These are phyloP conservation scores for Crypturellus undulatus DNA, from an alignment of 2,113 vertebrate genomes.

Conservation along the genomic window DNA sequence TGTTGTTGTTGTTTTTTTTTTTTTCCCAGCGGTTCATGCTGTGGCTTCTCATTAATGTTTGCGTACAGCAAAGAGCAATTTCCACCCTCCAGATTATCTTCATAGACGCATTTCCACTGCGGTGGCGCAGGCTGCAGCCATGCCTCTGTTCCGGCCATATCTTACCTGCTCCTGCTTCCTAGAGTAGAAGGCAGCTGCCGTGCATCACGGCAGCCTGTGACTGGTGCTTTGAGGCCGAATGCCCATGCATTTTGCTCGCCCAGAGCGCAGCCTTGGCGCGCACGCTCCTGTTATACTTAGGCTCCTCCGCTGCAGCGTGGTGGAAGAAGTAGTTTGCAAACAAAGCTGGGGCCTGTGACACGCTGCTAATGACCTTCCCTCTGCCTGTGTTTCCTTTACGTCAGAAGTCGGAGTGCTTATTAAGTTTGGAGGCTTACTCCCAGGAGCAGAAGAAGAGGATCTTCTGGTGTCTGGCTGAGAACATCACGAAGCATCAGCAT, in stretches of 20 bases:
- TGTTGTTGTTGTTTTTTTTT: too few species aligned
- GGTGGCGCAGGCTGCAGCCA: constrained; percentile 6
- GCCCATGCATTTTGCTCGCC: neutral
- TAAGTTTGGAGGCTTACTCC: constrained; percentile 95
- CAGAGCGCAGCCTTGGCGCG: neutral
- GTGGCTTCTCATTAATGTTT: neutral
- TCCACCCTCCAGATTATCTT: neutral
- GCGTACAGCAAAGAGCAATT: constrained; percentile 8
- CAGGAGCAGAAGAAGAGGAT: constrained; percentile 94
- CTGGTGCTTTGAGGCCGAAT: neutral
- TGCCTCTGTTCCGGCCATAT: neutral
- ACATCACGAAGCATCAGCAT: constrained; percentile 92
- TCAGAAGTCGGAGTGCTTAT: constrained; percentile 95
- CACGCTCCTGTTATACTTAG: neutral
- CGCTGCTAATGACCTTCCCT: constrained; percentile 59
- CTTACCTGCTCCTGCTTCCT: neutral
- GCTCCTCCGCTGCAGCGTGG: neutral
- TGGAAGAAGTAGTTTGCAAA: constrained; percentile 57
- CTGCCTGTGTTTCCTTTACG: constrained; percentile 76
- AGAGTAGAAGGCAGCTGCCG: neutral
- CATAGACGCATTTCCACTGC: neutral
- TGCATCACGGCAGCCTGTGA: neutral
- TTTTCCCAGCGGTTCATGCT: neutral
- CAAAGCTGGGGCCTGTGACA: constrained; percentile 34
- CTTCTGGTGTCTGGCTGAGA: constrained; percentile 95